Percentiles rank a stretch among this genome's conserved stretches.
These are phyloP conservation scores for Gallinago paraguaiae DNA, from an alignment of 2,113 vertebrate genomes.

Conservation along the genomic window DNA sequence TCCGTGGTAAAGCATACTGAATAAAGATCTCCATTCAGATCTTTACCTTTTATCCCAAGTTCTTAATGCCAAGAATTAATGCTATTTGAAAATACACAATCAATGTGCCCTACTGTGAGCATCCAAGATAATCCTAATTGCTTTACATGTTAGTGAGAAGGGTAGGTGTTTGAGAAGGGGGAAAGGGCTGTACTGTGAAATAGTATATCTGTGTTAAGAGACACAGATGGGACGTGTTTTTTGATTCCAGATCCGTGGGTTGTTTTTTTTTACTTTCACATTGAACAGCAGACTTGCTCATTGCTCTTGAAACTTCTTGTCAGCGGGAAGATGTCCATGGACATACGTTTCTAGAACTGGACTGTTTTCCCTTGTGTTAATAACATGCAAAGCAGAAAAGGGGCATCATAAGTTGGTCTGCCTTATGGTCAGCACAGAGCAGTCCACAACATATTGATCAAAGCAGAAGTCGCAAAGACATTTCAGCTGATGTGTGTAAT, in stretches of 20 bases:
- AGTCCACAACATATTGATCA: neutral
- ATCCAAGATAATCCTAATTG: constrained; percentile 81
- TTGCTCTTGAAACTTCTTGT: constrained; percentile 14
- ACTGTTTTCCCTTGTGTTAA: neutral
- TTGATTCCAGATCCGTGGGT: constrained; percentile 36
- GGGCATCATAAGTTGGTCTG: accelerated
- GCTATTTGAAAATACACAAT: constrained; percentile 83
- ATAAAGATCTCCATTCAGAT: constrained; percentile 88
- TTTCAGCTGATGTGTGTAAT: neutral
- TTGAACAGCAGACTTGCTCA: neutral
- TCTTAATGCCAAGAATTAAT: constrained; percentile 84
- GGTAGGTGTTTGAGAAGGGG: constrained; percentile 70
- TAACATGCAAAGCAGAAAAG: neutral
- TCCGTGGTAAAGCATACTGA: constrained; percentile 82
- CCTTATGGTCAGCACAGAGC: neutral
- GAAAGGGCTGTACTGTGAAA: constrained; percentile 41
- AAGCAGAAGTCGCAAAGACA: neutral
- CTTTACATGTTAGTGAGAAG: constrained; percentile 80
- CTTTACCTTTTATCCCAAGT: constrained; percentile 84
- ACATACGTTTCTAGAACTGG: neutral
- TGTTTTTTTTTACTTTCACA: neutral
- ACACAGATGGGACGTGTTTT: constrained; percentile 25
- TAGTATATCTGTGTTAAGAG: constrained; percentile 52
- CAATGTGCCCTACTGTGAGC: constrained; percentile 81
- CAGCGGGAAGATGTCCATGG: neutral